Evolutionary conservation across 2,797 vertebrate genomes (phyloP).

Genomic region (Tarsius wallacei): DNA sequence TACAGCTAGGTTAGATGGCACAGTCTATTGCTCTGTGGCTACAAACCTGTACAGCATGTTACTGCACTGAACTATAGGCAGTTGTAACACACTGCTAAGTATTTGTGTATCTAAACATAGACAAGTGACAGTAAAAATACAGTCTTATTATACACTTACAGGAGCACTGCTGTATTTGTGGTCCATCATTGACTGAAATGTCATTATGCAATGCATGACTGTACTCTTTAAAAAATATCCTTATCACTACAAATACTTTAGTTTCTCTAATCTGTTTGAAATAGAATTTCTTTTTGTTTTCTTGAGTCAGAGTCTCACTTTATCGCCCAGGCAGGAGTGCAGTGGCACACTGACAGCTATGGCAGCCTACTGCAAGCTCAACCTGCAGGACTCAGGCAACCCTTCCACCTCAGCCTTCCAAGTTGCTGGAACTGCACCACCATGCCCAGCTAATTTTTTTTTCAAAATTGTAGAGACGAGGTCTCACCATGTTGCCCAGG

Average conservation of each 20-base stretch:
- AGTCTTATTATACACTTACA: neutral
- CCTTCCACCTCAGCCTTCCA: too few species aligned
- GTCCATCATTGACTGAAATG: neutral
- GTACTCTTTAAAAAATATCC: neutral
- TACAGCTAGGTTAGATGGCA: neutral
- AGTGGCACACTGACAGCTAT: too few species aligned
- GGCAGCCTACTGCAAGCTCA: too few species aligned
- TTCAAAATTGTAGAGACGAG: too few species aligned
- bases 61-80: neutral
- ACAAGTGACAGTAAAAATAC: neutral
- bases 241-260: neutral
- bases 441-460: too few species aligned
- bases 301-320: too few species aligned
- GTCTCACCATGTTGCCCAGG: too few species aligned
- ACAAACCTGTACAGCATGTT: neutral
- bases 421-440: too few species aligned
- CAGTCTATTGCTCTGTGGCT: neutral
- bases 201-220: neutral
- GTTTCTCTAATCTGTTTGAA: slow-evolving; percentile 34
- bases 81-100: neutral
- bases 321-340: too few species aligned
- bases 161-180: neutral
- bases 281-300: neutral
- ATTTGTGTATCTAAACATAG: neutral
- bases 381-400: too few species aligned